Base-by-base conservation (phyloP, 1,140 invertebrate species). In the Drosophila parvula region DNA sequence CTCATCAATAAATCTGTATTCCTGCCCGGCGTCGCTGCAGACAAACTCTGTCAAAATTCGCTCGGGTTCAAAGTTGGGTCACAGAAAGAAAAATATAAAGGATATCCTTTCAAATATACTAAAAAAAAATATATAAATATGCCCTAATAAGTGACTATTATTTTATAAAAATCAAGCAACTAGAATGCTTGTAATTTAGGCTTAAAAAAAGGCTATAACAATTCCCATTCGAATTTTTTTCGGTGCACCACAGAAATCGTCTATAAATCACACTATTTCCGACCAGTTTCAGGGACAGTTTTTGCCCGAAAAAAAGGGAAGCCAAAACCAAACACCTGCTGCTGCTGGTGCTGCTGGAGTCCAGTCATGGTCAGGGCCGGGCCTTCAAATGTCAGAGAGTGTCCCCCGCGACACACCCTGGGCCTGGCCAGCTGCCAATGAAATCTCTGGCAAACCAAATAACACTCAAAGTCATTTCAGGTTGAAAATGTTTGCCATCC, bases 1-100 rank as follows among this genome's bases (percentile, higher is more conserved):
- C 84, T 89, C 83, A 88, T 89, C 84, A 88, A 88, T 88, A 88
- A 88, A 89, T 88, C 83, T 77, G 84, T 84, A 62, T 73, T 81
- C 60, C 79, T 69, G 48, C 47, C 50, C 69, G 81, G 81, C 80
- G 74, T 67, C 80, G 63, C 50, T 79, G 84, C 84, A 78, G 76
- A 74, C 71, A 77, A 78, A 71, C 58, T 58, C 51, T 78, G 68
- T 81, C 62, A 79, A 74, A 74, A 78, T 65, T 64, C 9, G 55
- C 38, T 27, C 27, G 38, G 60, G 70, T 27, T 55, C 51, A 55
- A 27, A 62, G 50, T 65, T 64, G 28, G 16, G 22, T 16, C 40
- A 59, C 43, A 22, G 18, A 60, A 60, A 55, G 18, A 38, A 38
- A 55, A 5, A 27, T 27, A 27, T 27, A 27, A 27, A 32, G 5